These are phyloP conservation scores for Mastacembelus armatus DNA, from an alignment of 2,797 vertebrate genomes.

Conservation along the genomic window DNA sequence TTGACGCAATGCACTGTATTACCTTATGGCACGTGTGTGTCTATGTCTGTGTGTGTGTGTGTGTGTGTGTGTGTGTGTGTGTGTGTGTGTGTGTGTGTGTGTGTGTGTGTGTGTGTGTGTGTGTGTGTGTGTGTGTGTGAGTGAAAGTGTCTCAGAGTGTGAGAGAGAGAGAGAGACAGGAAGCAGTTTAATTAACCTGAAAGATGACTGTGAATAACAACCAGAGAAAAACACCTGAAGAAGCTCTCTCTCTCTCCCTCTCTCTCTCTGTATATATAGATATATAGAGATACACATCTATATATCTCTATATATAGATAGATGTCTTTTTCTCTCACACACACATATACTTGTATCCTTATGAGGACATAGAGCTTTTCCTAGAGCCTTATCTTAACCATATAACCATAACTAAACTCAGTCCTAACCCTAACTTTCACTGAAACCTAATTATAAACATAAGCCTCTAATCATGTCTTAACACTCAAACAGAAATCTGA, in stretches of 20 bases:
- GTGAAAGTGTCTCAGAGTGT: no score
- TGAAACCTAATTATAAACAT: no score
- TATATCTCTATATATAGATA: no score
- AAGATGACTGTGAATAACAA: slow-evolving; percentile 30
- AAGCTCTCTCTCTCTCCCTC: background rate
- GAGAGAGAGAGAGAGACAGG: slow-evolving; percentile 15
- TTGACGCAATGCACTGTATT: slow-evolving; percentile 50
- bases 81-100: slow-evolving; percentile 6
- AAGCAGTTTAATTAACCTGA: slow-evolving; percentile 53
- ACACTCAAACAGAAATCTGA: no score
- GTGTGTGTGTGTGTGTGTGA: background rate
- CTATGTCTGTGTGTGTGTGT: background rate
- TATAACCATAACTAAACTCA: no score
- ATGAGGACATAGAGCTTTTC: no score
- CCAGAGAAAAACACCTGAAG: background rate
- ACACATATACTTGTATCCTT: no score
- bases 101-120: background rate
- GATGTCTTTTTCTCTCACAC: background rate
- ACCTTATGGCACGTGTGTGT: slow-evolving; percentile 12
- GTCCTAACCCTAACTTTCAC: no score
- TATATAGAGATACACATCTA: slow-evolving; percentile 1
- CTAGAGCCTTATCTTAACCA: no score
- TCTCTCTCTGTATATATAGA: background rate
- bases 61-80: background rate
- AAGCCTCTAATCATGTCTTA: no score